Base-by-base conservation (phyloP, 2,113 vertebrate genomes). In the Gnathonemus longibarbis region DNA sequence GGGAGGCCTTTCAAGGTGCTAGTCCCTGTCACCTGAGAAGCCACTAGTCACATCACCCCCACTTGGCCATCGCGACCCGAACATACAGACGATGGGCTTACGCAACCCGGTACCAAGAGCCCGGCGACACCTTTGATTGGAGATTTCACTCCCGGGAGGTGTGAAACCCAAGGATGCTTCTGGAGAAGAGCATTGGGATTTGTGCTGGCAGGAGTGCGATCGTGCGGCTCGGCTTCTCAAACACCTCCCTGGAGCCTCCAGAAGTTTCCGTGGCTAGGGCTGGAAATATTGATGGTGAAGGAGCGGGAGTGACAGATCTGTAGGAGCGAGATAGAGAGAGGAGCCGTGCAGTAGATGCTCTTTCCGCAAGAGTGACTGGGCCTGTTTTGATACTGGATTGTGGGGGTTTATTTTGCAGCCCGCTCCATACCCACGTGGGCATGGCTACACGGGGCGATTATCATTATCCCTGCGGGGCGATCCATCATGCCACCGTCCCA, bases 341-440 rank as follows among this genome's bases (percentile, higher is more conserved):
- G 84, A 74, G 24, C 27, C 5, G 7, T 3, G 46, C 56, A 74
- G 5, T 48, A 66, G 70, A 89, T 48, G 24, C 35, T 42, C 89
- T 92, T 83, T 90, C 91, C 15, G 84, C 87, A 74, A 35, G 62
- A 90, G 89, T 90, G 52, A 35, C 87, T 90, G 56, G 56, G 56
- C 50, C 86, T 90, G 52, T 92, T 85, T 91, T 92, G 89, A 88
- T 88, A 84, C 35, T 58, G 48, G 21, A 83, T 56, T 84, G 66
- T 66, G 19, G 31, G 27, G 88, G 90, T 87, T 90, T 92, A 92
- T 92, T 92, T 90, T 89, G 39, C 19, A 42, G 89, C 49, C 24
- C 27, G 56, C 27, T 80, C 77, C 13, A 4, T 77, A 56, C 42
- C 56, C 62, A 70, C 53, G 11, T 50, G 53, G 35, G 52, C 53